phyloP scores from a whole-genome alignment of 2,797 vertebrate genomes.

The Pseudochromis fuscus region DNA sequence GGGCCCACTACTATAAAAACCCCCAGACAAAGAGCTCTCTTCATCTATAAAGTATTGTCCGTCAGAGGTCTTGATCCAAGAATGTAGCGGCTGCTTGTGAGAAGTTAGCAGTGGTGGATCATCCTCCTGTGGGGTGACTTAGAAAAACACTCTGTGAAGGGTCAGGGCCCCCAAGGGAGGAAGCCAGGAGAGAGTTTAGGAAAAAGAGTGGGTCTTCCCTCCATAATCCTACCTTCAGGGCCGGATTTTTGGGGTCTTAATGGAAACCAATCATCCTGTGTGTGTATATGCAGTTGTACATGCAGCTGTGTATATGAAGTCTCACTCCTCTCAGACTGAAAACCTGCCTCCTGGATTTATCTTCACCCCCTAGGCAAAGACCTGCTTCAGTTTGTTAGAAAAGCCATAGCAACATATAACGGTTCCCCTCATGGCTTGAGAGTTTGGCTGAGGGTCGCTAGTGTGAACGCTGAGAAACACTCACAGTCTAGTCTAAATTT shows the following conservation, averaged over 20 bases:
- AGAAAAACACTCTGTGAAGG: constrained; percentile 18
- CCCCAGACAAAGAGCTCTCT: constrained; percentile 56
- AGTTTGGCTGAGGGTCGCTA: neutral
- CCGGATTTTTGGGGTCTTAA: constrained; percentile 27
- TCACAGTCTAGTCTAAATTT: no score
- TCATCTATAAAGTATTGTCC: neutral
- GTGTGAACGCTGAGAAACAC: no score
- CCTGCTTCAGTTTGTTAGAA: neutral
- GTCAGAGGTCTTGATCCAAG: constrained; percentile 29
- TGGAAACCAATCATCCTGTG: constrained; percentile 30
- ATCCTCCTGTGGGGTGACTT: neutral
- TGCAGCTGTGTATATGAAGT: constrained; percentile 5
- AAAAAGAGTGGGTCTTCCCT: constrained; percentile 1
- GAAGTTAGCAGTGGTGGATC: neutral
- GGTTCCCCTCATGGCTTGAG: neutral
- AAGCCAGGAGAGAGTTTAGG: constrained; percentile 1
- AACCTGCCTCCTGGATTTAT: neutral
- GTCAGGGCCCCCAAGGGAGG: neutral
- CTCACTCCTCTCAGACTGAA: neutral
- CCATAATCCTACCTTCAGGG: constrained; percentile 25
- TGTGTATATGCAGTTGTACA: neutral
- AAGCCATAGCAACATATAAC: neutral
- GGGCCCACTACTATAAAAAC: neutral
- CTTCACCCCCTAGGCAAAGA: neutral
- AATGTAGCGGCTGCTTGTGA: constrained; percentile 38